Evolutionary conservation across 2,113 vertebrate species (phyloP), one percentile per base, ranked within the genome.

Genomic region (Thermophis baileyi): DNA sequence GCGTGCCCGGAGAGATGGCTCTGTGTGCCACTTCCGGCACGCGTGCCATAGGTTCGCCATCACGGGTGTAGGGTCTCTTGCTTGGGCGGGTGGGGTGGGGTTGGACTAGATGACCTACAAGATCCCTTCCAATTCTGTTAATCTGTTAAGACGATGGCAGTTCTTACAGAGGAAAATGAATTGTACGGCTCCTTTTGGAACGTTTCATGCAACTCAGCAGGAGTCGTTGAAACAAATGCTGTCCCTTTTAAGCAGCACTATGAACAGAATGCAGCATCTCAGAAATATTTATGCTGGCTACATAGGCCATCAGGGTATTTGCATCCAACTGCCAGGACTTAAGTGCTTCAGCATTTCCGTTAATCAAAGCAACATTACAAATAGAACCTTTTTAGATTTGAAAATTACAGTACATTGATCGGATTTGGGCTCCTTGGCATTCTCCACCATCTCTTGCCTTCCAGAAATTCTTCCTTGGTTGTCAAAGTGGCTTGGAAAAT

Each of bases 401-500:
- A n/a, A 69, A 69, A 96, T 93, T 94, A 96, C 95, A 93, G 95
- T 95, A 95, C 94, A 95, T 96, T 55, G 96, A 96, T 55, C 9
- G 3, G 5, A 35, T 55, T 60, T 60, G 55, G 55, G 55, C 24
- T 60, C 55, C 25, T 55, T 57, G 35, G 35, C 54, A 55, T 22
- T 4, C 6, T 6, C n/a, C 69, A 40, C 11, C 18, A 1, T 89
- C 35, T 57, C 88, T 51, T 44, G 30, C 53, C 54, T 57, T 16
- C 95, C 96, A 95, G 96, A 89, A 95, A 97, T 97, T 95, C 96
- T 46, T 86, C 46, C 20, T 12, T 86, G 10, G 27, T 47, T 25
- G 81, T 11, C 85, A 47, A 97, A 97, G 95, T 94, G 96, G 96
- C 97, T 95, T 96, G 95, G 96, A 96, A 89, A 95, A 95, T 94